Base-by-base conservation (phyloP, 2,113 vertebrate genomes). In the Murina feae region DNA sequence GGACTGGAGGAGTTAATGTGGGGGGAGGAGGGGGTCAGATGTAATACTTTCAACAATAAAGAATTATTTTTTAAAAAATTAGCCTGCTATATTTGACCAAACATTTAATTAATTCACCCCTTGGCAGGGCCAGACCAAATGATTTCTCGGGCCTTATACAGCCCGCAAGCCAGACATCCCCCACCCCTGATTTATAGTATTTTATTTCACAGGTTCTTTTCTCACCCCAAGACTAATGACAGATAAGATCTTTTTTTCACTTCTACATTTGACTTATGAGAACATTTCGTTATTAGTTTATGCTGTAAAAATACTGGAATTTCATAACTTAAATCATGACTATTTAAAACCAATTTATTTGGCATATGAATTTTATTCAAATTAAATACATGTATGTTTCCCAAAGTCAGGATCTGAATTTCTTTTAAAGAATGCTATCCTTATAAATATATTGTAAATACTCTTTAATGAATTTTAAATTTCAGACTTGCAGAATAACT, bases 231-330 rank as follows among this genome's bases (percentile, higher is more conserved):
- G 37, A 32, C 60, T 92, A 94, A 39, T 35, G 90, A 16, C 55
- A 84, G 14, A 39, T 90, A 58, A 7, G 0, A 75, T 93, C 23
- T 63, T 85, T 86, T 86, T 95, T 96, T 86, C 17, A 49, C 76
- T 84, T 91, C 91, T 89, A 35, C n/a, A 42, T 95, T 97, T 90
- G 58, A 82, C 58, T 86, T 93, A 76, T 5, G 16, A 86, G 74
- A 95, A 66, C 8, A 86, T 85, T 93, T 71, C 63, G 58, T 37
- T 76, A 49, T 88, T 91, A 66, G 35, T 80, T 32, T 35, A 16
- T 55, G 63, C 66, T 83, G 6, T 71, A 84, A 87, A 94, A 95
- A 76, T 92, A n/a, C 37, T 95, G 17, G 21, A 83, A 49, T 90
- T 89, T 93, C 25, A 18, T 85, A 68, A 83, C 20, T 87, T 76